These are phyloP conservation scores for Melieria omissa DNA, from an alignment of 2,888 invertebrate genomes.

Conservation along the genomic window DNA sequence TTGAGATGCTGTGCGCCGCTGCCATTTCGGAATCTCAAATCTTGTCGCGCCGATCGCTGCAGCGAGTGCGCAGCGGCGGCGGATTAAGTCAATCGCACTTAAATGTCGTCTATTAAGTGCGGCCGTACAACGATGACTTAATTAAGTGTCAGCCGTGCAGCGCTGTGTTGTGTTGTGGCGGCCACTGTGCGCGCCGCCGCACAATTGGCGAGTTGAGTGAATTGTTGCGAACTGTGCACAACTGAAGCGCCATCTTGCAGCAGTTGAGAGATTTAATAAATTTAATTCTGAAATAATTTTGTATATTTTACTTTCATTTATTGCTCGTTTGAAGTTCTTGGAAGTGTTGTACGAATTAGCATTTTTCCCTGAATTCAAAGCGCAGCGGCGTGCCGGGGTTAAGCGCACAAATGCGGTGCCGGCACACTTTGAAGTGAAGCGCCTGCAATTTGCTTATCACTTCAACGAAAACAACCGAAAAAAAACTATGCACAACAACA, in stretches of 20 bases:
- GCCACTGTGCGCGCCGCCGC: constrained; percentile 32
- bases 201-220: constrained; percentile 45
- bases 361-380: too few relatives aligned
- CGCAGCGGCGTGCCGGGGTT: too few relatives aligned
- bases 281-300: neutral
- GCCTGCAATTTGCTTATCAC: constrained; percentile 64
- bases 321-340: neutral
- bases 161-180: too few relatives aligned
- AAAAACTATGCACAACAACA: constrained; percentile 8
- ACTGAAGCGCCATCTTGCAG: neutral
- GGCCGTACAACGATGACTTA: constrained; percentile 54
- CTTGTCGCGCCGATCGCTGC: constrained; percentile 18
- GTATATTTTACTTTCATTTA: neutral
- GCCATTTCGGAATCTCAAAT: constrained; percentile 23
- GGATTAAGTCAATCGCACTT: constrained; percentile 60
- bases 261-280: neutral
- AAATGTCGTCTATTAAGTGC: constrained; percentile 48
- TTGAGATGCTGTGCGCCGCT: neutral
- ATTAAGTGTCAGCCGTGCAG: constrained; percentile 43
- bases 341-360: too few relatives aligned
- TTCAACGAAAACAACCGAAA: constrained; percentile 30
- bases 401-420: constrained; percentile 3
- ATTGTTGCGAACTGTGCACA: too few relatives aligned
- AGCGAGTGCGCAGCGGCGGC: neutral
- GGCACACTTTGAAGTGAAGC: constrained; percentile 58